phyloP scores from a whole-genome alignment of 2,797 vertebrate genomes.

The Botia kubotai region DNA sequence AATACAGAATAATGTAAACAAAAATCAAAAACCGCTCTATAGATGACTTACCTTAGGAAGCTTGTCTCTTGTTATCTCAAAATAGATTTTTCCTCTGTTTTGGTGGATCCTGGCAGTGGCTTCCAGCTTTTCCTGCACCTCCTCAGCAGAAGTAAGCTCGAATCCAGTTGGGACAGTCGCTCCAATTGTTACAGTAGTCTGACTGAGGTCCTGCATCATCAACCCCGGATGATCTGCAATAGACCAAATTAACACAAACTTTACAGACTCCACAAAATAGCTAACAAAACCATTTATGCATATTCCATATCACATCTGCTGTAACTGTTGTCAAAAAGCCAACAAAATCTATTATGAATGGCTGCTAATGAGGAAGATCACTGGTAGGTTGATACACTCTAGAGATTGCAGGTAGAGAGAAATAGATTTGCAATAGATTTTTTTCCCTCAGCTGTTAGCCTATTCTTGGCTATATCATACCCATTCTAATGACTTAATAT shows the following conservation, averaged over 20 bases:
- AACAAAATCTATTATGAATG: background rate
- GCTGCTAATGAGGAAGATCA: no score
- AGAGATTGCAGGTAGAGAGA: no score
- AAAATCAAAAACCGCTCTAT: no score
- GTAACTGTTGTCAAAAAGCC: background rate
- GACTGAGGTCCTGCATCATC: conserved; percentile 13
- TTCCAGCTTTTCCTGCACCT: conserved; percentile 91
- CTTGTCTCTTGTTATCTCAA: conserved; percentile 82
- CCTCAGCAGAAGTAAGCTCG: conserved; percentile 90
- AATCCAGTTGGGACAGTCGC: conserved; percentile 97
- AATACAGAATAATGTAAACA: no score
- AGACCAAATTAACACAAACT: background rate
- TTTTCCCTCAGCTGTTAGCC: no score
- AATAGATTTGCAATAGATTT: no score
- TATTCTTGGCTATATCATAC: no score
- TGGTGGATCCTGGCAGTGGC: conserved; percentile 84
- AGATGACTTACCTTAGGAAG: conserved; percentile 81
- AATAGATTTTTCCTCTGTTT: conserved; percentile 94
- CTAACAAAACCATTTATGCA: no score
- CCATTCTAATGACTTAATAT: no score
- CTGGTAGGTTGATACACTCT: no score
- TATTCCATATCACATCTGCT: no score
- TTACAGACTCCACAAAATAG: background rate
- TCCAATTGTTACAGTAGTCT: conserved; percentile 78
- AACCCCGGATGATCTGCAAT: background rate